Conservation (phyloP, 2,113 vertebrate genomes). For the Hystrix brachyura region DNA sequence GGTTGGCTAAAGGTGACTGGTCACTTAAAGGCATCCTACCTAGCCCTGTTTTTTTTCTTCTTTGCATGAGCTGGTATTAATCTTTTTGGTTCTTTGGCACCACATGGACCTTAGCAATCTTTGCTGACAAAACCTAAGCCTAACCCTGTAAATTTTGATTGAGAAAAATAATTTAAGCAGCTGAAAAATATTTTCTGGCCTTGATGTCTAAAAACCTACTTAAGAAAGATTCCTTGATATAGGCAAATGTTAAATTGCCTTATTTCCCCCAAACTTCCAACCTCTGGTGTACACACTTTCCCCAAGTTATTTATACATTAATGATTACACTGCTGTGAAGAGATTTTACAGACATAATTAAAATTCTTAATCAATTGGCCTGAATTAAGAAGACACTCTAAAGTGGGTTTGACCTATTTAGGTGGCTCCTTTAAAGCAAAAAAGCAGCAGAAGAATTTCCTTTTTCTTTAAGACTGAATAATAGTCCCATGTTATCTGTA, state of each 20-base stretch:
- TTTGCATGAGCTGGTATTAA: neutral
- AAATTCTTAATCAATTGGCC: slow-evolving; percentile 12
- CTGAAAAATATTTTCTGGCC: neutral
- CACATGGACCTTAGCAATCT: neutral
- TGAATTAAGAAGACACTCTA: neutral
- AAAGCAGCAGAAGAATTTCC: neutral
- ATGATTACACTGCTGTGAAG: neutral
- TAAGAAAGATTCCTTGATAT: neutral
- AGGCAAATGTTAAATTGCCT: neutral
- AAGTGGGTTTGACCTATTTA: neutral
- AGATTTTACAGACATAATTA: slow-evolving; percentile 22
- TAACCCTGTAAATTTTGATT: neutral
- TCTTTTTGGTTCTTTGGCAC: neutral
- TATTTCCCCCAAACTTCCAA: neutral
- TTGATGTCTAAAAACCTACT: neutral
- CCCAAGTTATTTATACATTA: neutral
- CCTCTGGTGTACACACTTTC: rapidly evolving
- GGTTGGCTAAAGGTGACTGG: neutral
- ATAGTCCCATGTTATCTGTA: neutral
- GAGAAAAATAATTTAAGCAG: neutral
- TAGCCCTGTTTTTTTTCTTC: neutral
- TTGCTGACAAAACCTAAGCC: neutral
- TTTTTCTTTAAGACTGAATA: neutral
- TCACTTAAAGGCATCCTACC: neutral
- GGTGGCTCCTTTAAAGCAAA: neutral